Conservation (phyloP, 2,113 vertebrate species). For the Gallinago undulata region DNA sequence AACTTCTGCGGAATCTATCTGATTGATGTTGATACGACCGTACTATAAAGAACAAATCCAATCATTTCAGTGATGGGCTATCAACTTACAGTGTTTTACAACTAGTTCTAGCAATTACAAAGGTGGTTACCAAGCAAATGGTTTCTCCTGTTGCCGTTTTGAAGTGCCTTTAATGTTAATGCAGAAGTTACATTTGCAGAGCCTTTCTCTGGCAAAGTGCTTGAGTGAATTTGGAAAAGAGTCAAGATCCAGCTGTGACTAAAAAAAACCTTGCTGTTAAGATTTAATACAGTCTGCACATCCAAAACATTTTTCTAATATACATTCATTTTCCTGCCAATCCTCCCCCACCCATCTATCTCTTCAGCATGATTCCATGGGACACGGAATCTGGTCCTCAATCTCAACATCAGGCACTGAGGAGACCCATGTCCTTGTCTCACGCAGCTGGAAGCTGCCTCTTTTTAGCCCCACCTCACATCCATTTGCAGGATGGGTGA, state of each 20-base stretch:
- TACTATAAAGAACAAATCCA: not conserved
- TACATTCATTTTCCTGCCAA: not conserved
- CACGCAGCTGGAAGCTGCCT: not conserved
- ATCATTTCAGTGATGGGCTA: not conserved
- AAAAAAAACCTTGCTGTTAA: not conserved
- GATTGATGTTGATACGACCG: not conserved
- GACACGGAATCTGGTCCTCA: not conserved
- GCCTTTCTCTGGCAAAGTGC: not conserved
- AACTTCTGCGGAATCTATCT: not conserved
- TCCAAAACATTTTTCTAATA: not conserved
- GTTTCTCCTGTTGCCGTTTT: not conserved
- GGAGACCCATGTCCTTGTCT: not conserved
- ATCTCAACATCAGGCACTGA: accelerated
- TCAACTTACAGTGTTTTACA: not conserved
- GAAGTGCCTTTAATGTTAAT: not conserved
- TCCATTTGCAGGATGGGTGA: not conserved
- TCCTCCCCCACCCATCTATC: not conserved
- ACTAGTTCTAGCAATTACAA: not conserved
- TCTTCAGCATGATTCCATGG: not conserved
- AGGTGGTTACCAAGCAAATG: accelerated
- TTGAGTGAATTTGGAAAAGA: not conserved
- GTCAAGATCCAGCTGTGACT: not conserved
- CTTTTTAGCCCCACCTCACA: not conserved
- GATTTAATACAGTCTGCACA: not conserved
- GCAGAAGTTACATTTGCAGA: not conserved